Percentiles rank a stretch among this genome's conserved stretches.
These are phyloP conservation scores for Penaeus indicus DNA, from an alignment of 1,140 invertebrate species.

Conservation along the genomic window DNA sequence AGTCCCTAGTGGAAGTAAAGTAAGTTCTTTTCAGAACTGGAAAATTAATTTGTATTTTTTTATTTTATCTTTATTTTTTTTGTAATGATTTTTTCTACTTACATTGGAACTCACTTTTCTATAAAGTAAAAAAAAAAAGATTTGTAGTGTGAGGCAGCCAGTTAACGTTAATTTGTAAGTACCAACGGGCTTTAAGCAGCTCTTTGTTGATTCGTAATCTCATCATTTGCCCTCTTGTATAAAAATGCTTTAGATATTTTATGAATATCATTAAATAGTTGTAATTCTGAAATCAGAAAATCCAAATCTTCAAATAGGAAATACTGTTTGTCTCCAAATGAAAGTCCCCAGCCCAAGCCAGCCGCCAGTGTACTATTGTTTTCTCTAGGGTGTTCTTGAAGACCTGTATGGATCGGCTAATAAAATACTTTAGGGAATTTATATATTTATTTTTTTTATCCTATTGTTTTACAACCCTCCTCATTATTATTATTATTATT, in stretches of 20 bases:
- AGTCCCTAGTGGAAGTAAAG: no score
- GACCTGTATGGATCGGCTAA: slow-evolving; percentile 60
- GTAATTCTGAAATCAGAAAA: slow-evolving; percentile 40
- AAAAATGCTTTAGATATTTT: slow-evolving; percentile 54
- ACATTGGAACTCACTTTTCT: no score
- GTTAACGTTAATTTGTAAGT: neutral
- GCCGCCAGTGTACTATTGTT: slow-evolving; percentile 58
- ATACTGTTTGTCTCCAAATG: slow-evolving; percentile 16
- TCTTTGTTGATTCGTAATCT: slow-evolving; percentile 47
- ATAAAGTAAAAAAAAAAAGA: no score
- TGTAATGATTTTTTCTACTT: no score
- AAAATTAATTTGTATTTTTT: no score
- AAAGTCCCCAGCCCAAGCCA: slow-evolving; percentile 54
- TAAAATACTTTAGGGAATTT: slow-evolving; percentile 59
- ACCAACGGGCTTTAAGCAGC: slow-evolving; percentile 23
- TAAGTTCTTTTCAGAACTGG: no score
- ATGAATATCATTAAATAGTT: slow-evolving; percentile 39
- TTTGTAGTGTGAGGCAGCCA: no score
- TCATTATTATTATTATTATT: neutral
- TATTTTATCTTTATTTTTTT: no score
- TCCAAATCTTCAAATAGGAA: slow-evolving; percentile 33
- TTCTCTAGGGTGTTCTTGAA: slow-evolving; percentile 51
- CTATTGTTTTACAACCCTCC: neutral
- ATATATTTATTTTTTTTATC: slow-evolving; percentile 25
- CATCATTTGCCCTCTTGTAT: slow-evolving; percentile 34